Evolutionary conservation across 2,113 vertebrate species (phyloP).

Genomic region (Vireo altiloquus): DNA sequence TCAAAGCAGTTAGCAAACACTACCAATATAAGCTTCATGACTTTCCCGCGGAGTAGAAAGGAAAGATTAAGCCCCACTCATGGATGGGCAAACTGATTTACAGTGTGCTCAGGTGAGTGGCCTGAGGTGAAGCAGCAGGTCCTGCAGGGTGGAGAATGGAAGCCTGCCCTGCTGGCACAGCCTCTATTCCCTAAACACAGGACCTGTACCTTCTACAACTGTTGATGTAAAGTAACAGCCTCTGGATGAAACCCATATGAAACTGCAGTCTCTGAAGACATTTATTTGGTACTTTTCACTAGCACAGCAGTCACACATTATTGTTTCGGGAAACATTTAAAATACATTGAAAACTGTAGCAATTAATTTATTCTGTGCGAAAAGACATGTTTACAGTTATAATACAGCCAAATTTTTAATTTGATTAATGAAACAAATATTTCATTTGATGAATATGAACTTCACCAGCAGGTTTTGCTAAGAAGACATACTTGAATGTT

Average conservation of each 20-base stretch:
- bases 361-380: background rate
- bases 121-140: background rate
- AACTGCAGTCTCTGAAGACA: background rate
- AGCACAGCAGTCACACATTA: background rate
- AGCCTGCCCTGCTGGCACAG: background rate
- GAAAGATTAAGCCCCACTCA: background rate
- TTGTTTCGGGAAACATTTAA: background rate
- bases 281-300: background rate
- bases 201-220: background rate
- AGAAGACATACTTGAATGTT: background rate
- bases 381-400: background rate
- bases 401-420: background rate
- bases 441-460: background rate
- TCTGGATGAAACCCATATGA: background rate
- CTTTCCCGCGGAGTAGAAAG: background rate
- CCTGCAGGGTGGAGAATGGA: background rate
- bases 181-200: background rate
- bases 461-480: background rate
- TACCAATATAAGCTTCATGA: background rate
- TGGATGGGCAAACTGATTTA: background rate
- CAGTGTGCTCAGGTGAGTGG: background rate
- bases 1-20: background rate
- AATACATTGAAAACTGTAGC: background rate
- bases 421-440: background rate
- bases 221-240: fast-evolving